Base-by-base conservation (phyloP, 2,113 vertebrate species). In the Chascanopsetta lugubris region DNA sequence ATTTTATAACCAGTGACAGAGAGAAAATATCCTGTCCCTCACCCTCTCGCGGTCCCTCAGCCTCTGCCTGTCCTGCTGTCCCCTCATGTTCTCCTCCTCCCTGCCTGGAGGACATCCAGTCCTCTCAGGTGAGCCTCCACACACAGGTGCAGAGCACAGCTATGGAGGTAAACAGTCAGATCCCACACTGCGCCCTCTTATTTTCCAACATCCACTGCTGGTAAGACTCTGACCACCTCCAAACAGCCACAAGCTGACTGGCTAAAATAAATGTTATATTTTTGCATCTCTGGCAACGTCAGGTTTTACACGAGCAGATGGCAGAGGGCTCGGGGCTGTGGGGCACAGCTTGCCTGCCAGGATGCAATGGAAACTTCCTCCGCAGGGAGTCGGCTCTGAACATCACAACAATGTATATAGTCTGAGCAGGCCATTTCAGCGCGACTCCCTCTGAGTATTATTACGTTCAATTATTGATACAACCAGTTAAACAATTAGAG, bases 321-420 rank as follows among this genome's bases (percentile, higher is more conserved):
- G 89, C 67, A 54, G 43, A 76, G 75, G 68, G 70, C 77, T 87
- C 61, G 42, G 74, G 73, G 72, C 84, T 69, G 75, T 67, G 65
- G 80, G 69, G 69, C 82, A 80, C 85, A 84, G 87, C 78, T 68
- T 84, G 87, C 6, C 61, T 69, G 83, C 79, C 87, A 85, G 78
- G 69, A 72, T 60, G 85, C 74, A 78, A 81, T 88, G 87, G 88
- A 90, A 86, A 89, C 82, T 76, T 76, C 74, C 87, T 65, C 88
- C 61, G 66, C 75, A 63, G 85, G 88, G 60, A 61, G 25, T 24
- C 27, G 11, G 26, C 22, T 22, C 15, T 38, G 30, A 61, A 53
- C 50, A 57, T 60, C 51, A 1, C 61, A 56, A 69, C 25, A 63
- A 54, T 25, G 46, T 48, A 59, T 2, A 63, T 32, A n/a, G n/a